phyloP scores from a whole-genome alignment of 2,113 vertebrate species.

The Orycteropus afer region DNA sequence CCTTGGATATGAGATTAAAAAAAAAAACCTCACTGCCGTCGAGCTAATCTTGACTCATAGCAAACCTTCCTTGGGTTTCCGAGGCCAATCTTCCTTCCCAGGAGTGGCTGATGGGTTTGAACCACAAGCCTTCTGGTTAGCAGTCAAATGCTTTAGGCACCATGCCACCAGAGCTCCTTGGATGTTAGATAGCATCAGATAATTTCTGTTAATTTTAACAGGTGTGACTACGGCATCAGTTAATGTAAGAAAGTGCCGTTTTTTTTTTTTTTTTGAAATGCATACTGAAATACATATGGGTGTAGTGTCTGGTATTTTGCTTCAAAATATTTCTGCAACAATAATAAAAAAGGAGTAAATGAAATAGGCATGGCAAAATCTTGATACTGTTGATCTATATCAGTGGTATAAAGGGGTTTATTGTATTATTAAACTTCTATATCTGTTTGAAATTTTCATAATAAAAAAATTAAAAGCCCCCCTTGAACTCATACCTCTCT shows the following conservation, averaged over 20 bases:
- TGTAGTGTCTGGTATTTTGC: background rate
- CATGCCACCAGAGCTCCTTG: too few species aligned
- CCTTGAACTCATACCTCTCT: background rate
- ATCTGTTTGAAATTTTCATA: conserved; percentile 2
- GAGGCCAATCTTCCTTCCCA: too few species aligned
- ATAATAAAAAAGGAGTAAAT: background rate
- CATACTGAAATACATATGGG: background rate
- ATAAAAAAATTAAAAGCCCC: conserved; percentile 15
- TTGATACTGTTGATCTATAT: background rate
- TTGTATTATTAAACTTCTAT: background rate
- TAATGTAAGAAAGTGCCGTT: background rate
- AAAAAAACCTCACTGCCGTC: too few species aligned
- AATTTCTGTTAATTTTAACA: conserved; percentile 39
- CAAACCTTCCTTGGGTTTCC: too few species aligned
- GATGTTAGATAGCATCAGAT: background rate
- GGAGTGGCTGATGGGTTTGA: too few species aligned
- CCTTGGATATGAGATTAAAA: too few species aligned
- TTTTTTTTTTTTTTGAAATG: background rate
- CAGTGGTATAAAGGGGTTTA: background rate
- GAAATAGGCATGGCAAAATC: background rate
- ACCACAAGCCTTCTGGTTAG: too few species aligned
- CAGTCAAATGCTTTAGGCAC: too few species aligned
- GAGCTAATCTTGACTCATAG: too few species aligned
- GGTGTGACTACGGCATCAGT: background rate
- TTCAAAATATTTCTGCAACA: background rate